Evolutionary conservation across 1,140 invertebrate genomes (phyloP).

Genomic region (Polypedilum pembai): DNA sequence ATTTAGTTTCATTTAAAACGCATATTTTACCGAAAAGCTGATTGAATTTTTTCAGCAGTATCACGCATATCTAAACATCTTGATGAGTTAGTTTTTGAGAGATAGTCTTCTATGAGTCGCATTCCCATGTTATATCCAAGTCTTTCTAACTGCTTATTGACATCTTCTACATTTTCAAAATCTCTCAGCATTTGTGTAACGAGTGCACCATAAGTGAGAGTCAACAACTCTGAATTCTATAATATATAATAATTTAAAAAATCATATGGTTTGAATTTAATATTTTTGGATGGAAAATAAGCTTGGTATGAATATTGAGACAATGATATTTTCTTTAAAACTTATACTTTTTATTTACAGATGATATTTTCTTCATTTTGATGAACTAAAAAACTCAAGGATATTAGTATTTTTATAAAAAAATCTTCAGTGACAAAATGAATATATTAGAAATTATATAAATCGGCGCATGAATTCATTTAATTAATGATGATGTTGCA

Average conservation of each 20-base stretch:
- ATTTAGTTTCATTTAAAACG: neutral
- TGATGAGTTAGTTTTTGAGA: constrained; percentile 82
- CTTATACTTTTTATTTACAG: neutral
- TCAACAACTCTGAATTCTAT: constrained; percentile 94
- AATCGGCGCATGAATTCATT: no score
- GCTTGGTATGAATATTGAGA: no score
- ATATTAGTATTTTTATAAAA: neutral
- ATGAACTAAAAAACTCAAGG: neutral
- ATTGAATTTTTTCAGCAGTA: constrained; percentile 93
- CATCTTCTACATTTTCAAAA: constrained; percentile 94
- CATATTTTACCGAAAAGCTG: constrained; percentile 45
- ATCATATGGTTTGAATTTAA: neutral
- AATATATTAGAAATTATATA: no score
- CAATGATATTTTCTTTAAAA: neutral
- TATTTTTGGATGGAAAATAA: neutral
- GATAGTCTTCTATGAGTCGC: constrained; percentile 93
- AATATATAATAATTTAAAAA: constrained; percentile 37
- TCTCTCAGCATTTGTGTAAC: constrained; percentile 96
- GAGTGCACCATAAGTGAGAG: constrained; percentile 93
- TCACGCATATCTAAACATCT: constrained; percentile 93
- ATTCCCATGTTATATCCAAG: constrained; percentile 99
- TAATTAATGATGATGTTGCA: constrained; percentile 11
- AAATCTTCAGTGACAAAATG: no score
- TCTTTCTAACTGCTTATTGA: constrained; percentile 86
- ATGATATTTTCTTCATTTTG: neutral